Evolutionary conservation across 2,113 vertebrate genomes (phyloP).

Genomic region (Gallinago paraguaiae): DNA sequence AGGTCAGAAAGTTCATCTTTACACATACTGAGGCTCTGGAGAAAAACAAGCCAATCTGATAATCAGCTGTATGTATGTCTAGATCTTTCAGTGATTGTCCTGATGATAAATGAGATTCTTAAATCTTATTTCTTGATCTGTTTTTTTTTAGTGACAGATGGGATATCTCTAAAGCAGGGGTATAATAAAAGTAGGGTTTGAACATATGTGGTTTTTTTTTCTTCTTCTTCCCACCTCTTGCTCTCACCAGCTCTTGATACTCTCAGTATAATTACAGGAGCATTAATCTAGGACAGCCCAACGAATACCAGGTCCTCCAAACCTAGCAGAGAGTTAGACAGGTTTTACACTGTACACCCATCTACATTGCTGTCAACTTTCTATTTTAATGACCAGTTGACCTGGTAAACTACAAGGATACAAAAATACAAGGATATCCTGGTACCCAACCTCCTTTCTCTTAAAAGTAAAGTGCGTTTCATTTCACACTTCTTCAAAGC

Average conservation of each 20-base stretch:
- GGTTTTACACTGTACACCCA: background rate
- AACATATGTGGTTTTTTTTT: background rate
- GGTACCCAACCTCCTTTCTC: background rate
- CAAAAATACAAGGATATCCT: background rate
- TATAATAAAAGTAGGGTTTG: background rate
- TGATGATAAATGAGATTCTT: background rate
- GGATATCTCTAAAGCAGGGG: background rate
- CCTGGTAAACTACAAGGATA: background rate
- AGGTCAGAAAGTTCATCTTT: background rate
- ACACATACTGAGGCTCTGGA: background rate
- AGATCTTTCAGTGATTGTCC: background rate
- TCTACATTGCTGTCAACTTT: background rate
- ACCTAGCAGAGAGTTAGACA: background rate
- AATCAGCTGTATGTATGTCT: background rate
- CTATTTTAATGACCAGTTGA: background rate
- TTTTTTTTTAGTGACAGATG: background rate
- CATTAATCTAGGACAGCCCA: background rate
- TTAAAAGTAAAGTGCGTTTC: background rate
- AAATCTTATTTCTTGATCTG: background rate
- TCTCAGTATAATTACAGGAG: background rate
- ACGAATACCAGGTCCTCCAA: background rate
- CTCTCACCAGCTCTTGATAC: background rate
- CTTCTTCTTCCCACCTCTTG: background rate
- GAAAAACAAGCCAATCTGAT: background rate
- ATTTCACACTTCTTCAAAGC: slow-evolving; percentile 1